These are phyloP conservation scores for Ferdinandea cuprea DNA, from an alignment of 2,888 invertebrate genomes.

Conservation along the genomic window DNA sequence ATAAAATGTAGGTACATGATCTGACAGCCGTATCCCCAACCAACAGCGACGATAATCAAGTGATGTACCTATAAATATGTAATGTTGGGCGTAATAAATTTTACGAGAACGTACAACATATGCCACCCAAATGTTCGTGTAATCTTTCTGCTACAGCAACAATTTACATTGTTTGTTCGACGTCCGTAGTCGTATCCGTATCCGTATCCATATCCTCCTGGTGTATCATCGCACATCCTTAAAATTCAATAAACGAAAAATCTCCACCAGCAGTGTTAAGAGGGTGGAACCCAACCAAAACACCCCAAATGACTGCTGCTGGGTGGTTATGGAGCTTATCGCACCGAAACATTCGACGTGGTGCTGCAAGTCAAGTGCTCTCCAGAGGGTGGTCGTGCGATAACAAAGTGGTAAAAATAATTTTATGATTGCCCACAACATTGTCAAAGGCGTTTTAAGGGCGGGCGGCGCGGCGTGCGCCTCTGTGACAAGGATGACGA, in stretches of 20 bases:
- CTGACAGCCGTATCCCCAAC: too few species aligned
- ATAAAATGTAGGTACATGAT: too few species aligned
- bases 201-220: conserved; percentile 14
- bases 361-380: conserved; percentile 43
- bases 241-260: conserved; percentile 69
- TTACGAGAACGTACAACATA: conserved; percentile 59
- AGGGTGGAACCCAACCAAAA: conserved; percentile 46
- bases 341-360: conserved; percentile 59
- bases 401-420: conserved; percentile 73
- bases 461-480: conserved; percentile 11
- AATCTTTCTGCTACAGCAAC: conserved; percentile 66
- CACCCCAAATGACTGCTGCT: conserved; percentile 31
- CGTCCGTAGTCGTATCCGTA: too few species aligned
- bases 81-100: conserved; percentile 62
- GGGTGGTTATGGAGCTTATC: conserved; percentile 69
- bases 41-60: not conserved
- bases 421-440: conserved; percentile 73
- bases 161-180: conserved; percentile 57
- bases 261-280: conserved; percentile 25
- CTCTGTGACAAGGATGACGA: not conserved
- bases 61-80: conserved; percentile 53
- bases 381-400: conserved; percentile 61
- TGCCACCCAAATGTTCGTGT: conserved; percentile 40
- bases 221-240: conserved; percentile 53
- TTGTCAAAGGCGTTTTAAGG: conserved; percentile 47